Conservation (phyloP, 2,888 invertebrate species). For the Liposcelis brunnea region DNA sequence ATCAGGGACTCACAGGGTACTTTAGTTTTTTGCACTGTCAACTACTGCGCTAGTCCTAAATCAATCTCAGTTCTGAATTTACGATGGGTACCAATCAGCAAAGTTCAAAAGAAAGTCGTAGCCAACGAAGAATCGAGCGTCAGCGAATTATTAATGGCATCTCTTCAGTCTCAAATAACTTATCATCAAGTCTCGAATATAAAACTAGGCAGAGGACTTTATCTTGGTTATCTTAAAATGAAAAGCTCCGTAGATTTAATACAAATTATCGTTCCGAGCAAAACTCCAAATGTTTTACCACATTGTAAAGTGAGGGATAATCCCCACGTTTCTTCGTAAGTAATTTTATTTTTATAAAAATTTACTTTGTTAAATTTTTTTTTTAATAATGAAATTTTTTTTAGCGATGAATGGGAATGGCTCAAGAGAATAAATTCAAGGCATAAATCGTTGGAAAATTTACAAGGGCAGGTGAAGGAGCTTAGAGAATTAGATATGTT, state of each 20-base stretch:
- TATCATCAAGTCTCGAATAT: constrained; percentile 68
- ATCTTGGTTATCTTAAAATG: constrained; percentile 90
- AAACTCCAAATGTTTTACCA: constrained; percentile 87
- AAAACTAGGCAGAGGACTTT: constrained; percentile 71
- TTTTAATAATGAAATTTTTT: constrained; percentile 20
- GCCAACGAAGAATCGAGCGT: constrained; percentile 59
- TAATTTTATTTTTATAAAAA: constrained; percentile 20
- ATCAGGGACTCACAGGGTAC: constrained; percentile 78
- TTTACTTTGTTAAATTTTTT: constrained; percentile 1
- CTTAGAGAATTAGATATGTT: constrained; percentile 3
- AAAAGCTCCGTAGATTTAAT: constrained; percentile 91
- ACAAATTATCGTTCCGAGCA: constrained; percentile 79
- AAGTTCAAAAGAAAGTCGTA: constrained; percentile 61
- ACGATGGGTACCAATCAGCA: constrained; percentile 78
- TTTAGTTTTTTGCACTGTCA: constrained; percentile 75
- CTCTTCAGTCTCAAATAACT: constrained; percentile 46
- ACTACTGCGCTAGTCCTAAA: constrained; percentile 64
- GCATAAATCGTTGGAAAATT: constrained; percentile 13
- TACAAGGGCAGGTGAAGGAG: constrained; percentile 10
- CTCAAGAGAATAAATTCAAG: constrained; percentile 34
- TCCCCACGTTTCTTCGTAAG: constrained; percentile 87
- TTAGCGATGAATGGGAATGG: constrained; percentile 90
- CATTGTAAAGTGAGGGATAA: constrained; percentile 86
- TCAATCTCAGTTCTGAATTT: constrained; percentile 77
- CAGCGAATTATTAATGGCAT: constrained; percentile 68